Evolutionary conservation across 2,113 vertebrate genomes (phyloP).

Genomic region (Microtus oregoni): DNA sequence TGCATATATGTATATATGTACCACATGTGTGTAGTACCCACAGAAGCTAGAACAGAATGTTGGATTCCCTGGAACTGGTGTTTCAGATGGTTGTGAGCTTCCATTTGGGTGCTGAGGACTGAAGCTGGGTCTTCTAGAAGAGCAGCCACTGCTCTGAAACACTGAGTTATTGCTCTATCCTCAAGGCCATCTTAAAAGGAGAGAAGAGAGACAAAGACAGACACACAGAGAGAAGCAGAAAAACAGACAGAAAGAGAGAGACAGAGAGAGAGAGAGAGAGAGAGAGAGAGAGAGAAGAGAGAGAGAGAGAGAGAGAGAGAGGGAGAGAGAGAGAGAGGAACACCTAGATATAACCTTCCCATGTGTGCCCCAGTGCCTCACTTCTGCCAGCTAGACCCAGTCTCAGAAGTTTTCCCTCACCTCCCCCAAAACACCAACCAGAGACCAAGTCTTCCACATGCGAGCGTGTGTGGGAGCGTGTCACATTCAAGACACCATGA

Average conservation of each 20-base stretch:
- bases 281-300: background rate
- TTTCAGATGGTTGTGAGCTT: background rate
- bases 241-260: background rate
- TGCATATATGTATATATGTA: background rate
- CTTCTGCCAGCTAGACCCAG: background rate
- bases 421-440: too few relatives aligned
- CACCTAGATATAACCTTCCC: background rate
- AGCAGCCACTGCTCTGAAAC: background rate
- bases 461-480: background rate
- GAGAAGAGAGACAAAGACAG: background rate
- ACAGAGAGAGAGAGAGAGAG: rapidly evolving
- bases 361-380: background rate
- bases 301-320: too few relatives aligned
- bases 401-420: background rate
- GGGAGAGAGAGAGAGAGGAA: background rate
- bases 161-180: too few relatives aligned
- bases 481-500: background rate
- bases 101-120: background rate
- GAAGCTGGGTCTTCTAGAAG: too few relatives aligned
- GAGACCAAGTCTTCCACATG: background rate
- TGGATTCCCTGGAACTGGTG: background rate
- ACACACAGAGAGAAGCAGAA: background rate
- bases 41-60: background rate
- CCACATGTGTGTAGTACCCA: background rate
- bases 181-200: background rate